phyloP scores from a whole-genome alignment of 1,140 invertebrate species.

The Drosophila ironensis region DNA sequence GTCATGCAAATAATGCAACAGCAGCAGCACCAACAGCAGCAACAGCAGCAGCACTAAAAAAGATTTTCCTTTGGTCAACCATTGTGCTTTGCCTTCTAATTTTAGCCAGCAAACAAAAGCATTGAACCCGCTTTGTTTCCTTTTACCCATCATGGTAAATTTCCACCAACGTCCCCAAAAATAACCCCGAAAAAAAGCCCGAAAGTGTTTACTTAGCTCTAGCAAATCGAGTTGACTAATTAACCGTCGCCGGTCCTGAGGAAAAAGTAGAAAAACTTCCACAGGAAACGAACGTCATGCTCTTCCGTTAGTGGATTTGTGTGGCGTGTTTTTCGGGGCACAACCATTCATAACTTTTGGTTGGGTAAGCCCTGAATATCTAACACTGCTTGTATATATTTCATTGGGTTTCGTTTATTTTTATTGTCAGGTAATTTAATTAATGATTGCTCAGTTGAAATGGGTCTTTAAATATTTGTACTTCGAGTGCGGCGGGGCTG shows the following conservation, averaged over 20 bases:
- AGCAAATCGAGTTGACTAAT: conserved; percentile 35
- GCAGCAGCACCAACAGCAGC: conserved; percentile 7
- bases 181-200: conserved; percentile 26
- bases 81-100: conserved; percentile 19
- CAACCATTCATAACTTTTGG: conserved; percentile 42
- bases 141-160: conserved; percentile 12
- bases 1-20: conserved; percentile 56
- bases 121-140: conserved; percentile 41
- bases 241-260: conserved; percentile 15
- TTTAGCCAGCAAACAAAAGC: conserved; percentile 42
- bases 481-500: conserved; percentile 10
- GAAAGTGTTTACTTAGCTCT: conserved; percentile 29
- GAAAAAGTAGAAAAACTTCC: background rate
- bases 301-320: background rate
- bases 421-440: conserved; percentile 75
- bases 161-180: conserved; percentile 35
- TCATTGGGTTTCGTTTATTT: conserved; percentile 19
- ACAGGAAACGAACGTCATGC: conserved; percentile 38
- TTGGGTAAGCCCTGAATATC: background rate
- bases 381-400: conserved; percentile 1
- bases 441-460: conserved; percentile 56
- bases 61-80: conserved; percentile 29
- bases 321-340: background rate
- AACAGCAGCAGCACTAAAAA: background rate
- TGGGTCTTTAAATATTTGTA: conserved; percentile 33